A percentile compares a stretch with the other conserved stretches of the same genome.
These are phyloP conservation scores for Ranitomeya variabilis DNA, from an alignment of 2,113 vertebrate genomes.

Conservation along the genomic window DNA sequence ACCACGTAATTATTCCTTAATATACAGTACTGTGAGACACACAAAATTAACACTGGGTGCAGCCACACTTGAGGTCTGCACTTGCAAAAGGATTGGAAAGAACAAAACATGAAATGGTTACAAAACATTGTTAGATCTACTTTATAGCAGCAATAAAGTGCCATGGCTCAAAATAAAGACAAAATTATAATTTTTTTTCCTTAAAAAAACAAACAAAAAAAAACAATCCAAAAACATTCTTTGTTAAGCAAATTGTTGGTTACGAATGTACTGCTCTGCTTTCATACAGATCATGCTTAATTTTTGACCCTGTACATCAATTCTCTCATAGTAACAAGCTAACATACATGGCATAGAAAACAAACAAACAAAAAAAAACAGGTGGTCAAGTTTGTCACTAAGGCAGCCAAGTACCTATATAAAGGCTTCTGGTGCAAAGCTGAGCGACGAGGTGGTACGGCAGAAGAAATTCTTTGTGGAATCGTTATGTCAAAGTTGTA, in stretches of 20 bases:
- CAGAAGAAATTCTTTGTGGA: slow-evolving; percentile 50
- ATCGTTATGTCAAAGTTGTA: slow-evolving; percentile 70
- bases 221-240: not conserved
- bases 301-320: not conserved
- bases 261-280: not conserved
- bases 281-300: not conserved
- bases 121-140: not conserved
- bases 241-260: not conserved
- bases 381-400: not conserved
- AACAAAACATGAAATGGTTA: not conserved
- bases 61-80: not conserved
- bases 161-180: not conserved
- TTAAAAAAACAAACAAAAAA: not conserved
- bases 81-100: slow-evolving; percentile 2
- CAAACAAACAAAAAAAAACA: not conserved
- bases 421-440: slow-evolving; percentile 5
- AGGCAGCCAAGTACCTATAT: not conserved
- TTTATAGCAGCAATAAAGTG: not conserved
- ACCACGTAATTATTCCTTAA: not conserved
- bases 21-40: not conserved
- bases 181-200: not conserved
- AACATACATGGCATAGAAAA: not conserved
- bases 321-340: not conserved
- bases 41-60: slow-evolving; percentile 34
- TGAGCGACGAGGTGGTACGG: not conserved